phyloP scores from a whole-genome alignment of 2,888 invertebrate genomes.

The Rotaria socialis region DNA sequence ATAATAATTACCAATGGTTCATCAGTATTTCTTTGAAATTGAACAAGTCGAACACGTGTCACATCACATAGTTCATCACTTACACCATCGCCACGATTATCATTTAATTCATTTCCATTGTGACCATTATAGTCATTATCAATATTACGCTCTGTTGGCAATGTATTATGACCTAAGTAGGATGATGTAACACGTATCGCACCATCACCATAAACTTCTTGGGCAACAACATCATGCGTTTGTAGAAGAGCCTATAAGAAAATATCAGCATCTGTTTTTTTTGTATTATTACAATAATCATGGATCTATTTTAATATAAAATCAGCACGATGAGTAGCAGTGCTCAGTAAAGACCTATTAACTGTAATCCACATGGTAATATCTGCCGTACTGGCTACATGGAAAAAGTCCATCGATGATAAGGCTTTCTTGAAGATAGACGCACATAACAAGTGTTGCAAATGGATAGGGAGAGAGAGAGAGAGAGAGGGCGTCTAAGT shows the following conservation, averaged over 20 bases:
- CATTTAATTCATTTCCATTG: slow-evolving; percentile 56
- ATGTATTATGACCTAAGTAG: not conserved
- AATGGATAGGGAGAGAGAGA: no score
- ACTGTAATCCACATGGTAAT: no score
- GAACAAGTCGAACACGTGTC: slow-evolving; percentile 92
- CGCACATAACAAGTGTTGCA: no score
- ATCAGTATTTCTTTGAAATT: slow-evolving; percentile 98
- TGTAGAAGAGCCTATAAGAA: slow-evolving; percentile 79
- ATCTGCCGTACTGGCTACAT: no score
- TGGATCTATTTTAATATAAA: no score
- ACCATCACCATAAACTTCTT: slow-evolving; percentile 96
- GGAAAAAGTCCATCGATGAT: no score
- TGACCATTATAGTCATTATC: slow-evolving; percentile 39
- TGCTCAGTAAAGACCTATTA: no score
- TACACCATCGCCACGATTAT: slow-evolving; percentile 58
- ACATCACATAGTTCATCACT: slow-evolving; percentile 66
- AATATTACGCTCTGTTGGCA: slow-evolving; percentile 49
- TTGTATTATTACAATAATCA: no score
- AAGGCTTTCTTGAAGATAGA: no score
- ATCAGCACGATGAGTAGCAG: no score
- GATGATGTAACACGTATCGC: slow-evolving; percentile 72
- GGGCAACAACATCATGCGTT: slow-evolving; percentile 96
- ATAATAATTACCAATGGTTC: slow-evolving; percentile 83
- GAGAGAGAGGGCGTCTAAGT: no score
- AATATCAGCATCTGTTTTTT: no score